These are phyloP conservation scores for Rhineura floridana DNA, from an alignment of 2,113 vertebrate genomes.

Conservation along the genomic window DNA sequence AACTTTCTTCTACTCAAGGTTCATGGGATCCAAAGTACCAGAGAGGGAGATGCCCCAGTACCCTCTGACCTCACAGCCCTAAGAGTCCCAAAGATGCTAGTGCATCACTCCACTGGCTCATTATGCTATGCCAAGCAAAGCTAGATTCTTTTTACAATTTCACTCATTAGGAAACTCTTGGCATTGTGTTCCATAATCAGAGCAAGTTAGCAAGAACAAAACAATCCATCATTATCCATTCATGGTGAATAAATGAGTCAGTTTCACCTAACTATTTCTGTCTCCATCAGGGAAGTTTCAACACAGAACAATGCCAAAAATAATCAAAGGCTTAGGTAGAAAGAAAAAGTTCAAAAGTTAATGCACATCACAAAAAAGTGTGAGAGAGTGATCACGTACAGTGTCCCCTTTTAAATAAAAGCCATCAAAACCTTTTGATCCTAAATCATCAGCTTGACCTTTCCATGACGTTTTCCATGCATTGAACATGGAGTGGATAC, in stretches of 20 bases:
- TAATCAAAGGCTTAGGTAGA: background rate
- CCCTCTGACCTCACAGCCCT: no score
- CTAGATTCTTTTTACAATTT: background rate
- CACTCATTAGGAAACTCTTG: background rate
- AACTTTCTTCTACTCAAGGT: no score
- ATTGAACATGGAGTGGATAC: background rate
- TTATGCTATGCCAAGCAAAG: background rate
- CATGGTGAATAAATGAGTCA: background rate
- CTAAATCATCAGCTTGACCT: background rate
- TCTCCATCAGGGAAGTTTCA: background rate
- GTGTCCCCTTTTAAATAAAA: background rate
- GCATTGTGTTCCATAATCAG: background rate
- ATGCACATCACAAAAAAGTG: background rate
- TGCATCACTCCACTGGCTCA: background rate
- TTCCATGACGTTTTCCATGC: background rate
- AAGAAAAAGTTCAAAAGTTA: background rate
- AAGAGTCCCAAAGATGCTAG: no score
- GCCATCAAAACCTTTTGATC: background rate
- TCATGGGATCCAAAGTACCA: no score
- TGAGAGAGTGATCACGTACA: background rate
- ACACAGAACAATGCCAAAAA: background rate
- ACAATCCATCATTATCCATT: background rate
- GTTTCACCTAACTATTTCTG: background rate
- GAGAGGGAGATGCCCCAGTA: no score
- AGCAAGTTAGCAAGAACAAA: background rate